Percentiles rank a stretch among this genome's conserved stretches.
phyloP scores from a whole-genome alignment of 1,140 invertebrate genomes.

The Drosophila subpulchrella region DNA sequence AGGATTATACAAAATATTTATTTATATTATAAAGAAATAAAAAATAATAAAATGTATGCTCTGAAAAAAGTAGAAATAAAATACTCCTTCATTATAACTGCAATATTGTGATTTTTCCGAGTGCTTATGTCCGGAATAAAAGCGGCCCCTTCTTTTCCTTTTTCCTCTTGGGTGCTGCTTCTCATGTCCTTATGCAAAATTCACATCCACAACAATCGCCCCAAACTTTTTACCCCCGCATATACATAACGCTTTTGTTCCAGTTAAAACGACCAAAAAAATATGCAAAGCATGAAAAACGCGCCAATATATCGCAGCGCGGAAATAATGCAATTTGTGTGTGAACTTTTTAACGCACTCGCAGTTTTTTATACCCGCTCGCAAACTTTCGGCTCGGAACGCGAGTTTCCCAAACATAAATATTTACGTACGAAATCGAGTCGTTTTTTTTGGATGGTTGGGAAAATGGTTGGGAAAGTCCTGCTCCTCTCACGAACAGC shows the following conservation, averaged over 20 bases:
- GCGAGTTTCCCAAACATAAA: constrained; percentile 69
- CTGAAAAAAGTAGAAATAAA: not conserved
- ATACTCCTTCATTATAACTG: not conserved
- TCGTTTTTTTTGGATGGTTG: constrained; percentile 9
- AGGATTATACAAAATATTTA: not conserved
- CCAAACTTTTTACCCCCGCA: constrained; percentile 58
- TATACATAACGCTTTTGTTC: constrained; percentile 60
- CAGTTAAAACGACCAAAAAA: constrained; percentile 24
- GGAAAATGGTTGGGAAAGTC: constrained; percentile 8
- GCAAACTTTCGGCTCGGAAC: constrained; percentile 22
- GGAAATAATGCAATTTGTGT: constrained; percentile 81
- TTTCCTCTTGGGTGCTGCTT: constrained; percentile 41
- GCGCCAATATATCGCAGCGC: constrained; percentile 75
- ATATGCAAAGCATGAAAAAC: constrained; percentile 52
- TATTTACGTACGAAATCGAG: constrained; percentile 66
- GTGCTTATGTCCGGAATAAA: constrained; percentile 19
- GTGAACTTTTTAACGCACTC: constrained; percentile 79
- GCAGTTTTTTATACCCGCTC: constrained; percentile 47
- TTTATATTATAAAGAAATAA: not conserved
- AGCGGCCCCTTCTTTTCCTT: constrained; percentile 24
- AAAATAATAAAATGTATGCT: not conserved
- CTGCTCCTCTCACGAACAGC: constrained; percentile 38
- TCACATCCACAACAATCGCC: constrained; percentile 57
- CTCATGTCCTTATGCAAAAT: constrained; percentile 71
- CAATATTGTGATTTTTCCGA: constrained; percentile 1